Percentiles rank a stretch among this genome's conserved stretches.
These are phyloP conservation scores for Cosmia trapezina DNA, from an alignment of 2,888 invertebrate species.

Conservation along the genomic window DNA sequence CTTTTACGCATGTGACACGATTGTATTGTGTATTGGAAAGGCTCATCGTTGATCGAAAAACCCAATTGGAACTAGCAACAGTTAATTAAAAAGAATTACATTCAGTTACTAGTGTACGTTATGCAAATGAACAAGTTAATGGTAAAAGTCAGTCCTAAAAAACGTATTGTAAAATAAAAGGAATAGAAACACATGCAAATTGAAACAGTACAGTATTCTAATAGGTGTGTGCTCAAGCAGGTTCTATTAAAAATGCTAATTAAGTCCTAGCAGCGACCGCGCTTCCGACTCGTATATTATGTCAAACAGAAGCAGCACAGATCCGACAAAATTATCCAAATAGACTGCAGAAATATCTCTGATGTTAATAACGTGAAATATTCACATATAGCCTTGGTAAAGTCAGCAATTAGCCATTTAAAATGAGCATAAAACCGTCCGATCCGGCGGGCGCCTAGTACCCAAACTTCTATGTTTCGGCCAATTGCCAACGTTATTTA, in stretches of 20 bases:
- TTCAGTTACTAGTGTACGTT: background rate
- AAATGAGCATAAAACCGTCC: constrained; percentile 58
- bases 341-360: constrained; percentile 31
- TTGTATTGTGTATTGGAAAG: no score
- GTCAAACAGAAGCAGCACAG: constrained; percentile 33
- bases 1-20: background rate
- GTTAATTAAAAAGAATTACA: background rate
- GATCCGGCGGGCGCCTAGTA: constrained; percentile 34
- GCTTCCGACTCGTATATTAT: constrained; percentile 37
- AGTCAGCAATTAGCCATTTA: constrained; percentile 61
- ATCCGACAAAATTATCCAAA: constrained; percentile 38
- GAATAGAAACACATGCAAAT: constrained; percentile 33
- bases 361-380: constrained; percentile 48
- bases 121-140: background rate
- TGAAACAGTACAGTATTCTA: constrained; percentile 32
- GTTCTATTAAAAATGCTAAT: constrained; percentile 59
- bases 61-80: background rate
- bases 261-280: constrained; percentile 26
- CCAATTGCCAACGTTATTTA: constrained; percentile 72
- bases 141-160: background rate
- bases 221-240: constrained; percentile 18
- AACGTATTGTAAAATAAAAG: constrained; percentile 1
- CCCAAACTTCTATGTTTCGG: constrained; percentile 61
- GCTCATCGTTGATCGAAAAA: background rate
- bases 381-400: constrained; percentile 35